A percentile compares a stretch with the other conserved stretches of the same genome.
Conservation (phyloP, 1,140 invertebrate species). For the Zaprionus africanus region DNA sequence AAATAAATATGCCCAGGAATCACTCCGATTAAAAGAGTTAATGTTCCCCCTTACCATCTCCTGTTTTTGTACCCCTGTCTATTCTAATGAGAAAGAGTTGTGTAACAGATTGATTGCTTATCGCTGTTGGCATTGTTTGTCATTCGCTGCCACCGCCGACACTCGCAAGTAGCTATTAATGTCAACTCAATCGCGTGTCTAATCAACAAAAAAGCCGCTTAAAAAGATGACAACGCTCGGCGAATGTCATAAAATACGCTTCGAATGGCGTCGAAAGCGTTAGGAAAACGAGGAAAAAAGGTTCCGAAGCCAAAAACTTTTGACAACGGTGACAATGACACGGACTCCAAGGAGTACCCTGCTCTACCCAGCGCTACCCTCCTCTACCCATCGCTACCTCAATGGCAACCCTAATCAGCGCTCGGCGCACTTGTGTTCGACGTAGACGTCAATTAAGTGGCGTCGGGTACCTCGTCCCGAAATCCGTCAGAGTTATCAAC, state of each 20-base stretch:
- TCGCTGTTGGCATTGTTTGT: slow-evolving; percentile 40
- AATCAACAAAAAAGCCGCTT: slow-evolving; percentile 57
- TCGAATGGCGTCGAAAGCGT: slow-evolving; percentile 19
- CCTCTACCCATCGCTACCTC: neutral
- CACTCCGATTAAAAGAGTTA: neutral
- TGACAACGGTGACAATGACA: slow-evolving; percentile 78
- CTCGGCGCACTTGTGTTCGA: slow-evolving; percentile 74
- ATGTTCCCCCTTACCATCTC: neutral
- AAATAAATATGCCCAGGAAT: neutral
- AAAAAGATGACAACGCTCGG: slow-evolving; percentile 63
- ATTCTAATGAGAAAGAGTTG: neutral
- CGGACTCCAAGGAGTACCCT: slow-evolving; percentile 29
- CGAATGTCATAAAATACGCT: slow-evolving; percentile 52
- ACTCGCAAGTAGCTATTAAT: slow-evolving; percentile 74
- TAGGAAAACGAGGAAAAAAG: slow-evolving; percentile 59
- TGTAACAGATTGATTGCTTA: slow-evolving; percentile 27
- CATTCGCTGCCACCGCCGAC: slow-evolving; percentile 69
- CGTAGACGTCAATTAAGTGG: slow-evolving; percentile 79
- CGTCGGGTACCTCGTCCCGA: slow-evolving; percentile 22
- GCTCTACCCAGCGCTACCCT: neutral
- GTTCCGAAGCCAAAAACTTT: slow-evolving; percentile 51
- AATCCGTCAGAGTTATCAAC: slow-evolving; percentile 3
- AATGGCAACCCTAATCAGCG: slow-evolving; percentile 77
- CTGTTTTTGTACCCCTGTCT: neutral
- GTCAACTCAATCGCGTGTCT: slow-evolving; percentile 72